Conservation (phyloP, 2,888 invertebrate species). For the Ophioninae sp. region DNA sequence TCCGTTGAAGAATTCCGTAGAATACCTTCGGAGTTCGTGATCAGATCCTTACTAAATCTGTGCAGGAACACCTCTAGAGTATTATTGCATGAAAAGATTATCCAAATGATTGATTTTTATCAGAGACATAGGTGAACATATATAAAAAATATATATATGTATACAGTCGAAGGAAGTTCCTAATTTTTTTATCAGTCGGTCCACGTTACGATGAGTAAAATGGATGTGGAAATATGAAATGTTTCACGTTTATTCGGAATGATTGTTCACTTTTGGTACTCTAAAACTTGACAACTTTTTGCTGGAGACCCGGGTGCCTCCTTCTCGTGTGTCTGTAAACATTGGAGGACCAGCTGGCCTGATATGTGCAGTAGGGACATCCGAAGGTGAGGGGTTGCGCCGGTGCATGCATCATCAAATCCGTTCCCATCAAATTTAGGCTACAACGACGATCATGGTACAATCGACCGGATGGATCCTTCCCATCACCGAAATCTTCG, state of each 20-base stretch:
- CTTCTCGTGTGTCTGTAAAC: conserved; percentile 63
- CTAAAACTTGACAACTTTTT: conserved; percentile 49
- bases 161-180: too few relatives aligned
- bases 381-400: conserved; percentile 66
- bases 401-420: conserved; percentile 63
- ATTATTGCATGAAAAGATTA: too few relatives aligned
- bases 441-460: conserved; percentile 41
- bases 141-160: too few relatives aligned
- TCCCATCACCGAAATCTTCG: background rate
- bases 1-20: too few relatives aligned
- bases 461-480: conserved; percentile 9
- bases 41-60: too few relatives aligned
- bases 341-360: conserved; percentile 60
- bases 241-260: conserved; percentile 14
- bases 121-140: too few relatives aligned
- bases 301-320: conserved; percentile 49
- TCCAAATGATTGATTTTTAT: too few relatives aligned
- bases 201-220: too few relatives aligned
- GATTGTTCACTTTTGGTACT: conserved; percentile 2
- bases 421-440: conserved; percentile 1
- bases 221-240: conserved; percentile 2
- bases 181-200: too few relatives aligned
- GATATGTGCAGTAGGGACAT: conserved; percentile 68
- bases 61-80: too few relatives aligned
- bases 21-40: too few relatives aligned